These are phyloP conservation scores for Zosterops lateralis DNA, from an alignment of 2,113 vertebrate species.

Conservation along the genomic window DNA sequence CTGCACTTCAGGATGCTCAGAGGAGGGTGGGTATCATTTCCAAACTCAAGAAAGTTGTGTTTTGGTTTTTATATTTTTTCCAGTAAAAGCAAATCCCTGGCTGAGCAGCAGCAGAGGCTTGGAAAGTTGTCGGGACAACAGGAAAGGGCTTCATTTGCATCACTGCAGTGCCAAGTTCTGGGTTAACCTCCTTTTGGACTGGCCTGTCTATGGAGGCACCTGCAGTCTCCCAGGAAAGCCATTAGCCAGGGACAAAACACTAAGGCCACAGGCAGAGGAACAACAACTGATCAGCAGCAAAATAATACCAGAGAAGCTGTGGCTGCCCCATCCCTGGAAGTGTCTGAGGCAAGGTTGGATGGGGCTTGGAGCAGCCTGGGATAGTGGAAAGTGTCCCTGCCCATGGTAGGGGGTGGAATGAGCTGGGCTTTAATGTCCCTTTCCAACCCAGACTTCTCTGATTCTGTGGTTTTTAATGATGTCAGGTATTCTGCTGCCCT, in stretches of 20 bases:
- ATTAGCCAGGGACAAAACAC: background rate
- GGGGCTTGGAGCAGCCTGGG: background rate
- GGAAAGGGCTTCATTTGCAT: background rate
- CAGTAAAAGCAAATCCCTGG: background rate
- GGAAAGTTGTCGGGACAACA: background rate
- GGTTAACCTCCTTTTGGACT: background rate
- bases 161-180: background rate
- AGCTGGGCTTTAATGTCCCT: background rate
- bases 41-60: background rate
- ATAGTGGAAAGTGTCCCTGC: background rate
- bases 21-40: accelerated
- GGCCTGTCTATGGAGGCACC: background rate
- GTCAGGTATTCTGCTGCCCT: background rate
- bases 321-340: background rate
- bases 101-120: background rate
- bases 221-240: background rate
- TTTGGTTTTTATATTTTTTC: background rate
- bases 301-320: background rate
- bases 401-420: accelerated
- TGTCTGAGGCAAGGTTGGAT: background rate
- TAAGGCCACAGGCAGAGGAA: background rate
- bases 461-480: background rate
- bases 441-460: background rate
- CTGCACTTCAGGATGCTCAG: background rate
- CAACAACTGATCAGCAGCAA: background rate